Conservation (phyloP, 1,140 invertebrate species). For the Hylaeus anthracinus region DNA sequence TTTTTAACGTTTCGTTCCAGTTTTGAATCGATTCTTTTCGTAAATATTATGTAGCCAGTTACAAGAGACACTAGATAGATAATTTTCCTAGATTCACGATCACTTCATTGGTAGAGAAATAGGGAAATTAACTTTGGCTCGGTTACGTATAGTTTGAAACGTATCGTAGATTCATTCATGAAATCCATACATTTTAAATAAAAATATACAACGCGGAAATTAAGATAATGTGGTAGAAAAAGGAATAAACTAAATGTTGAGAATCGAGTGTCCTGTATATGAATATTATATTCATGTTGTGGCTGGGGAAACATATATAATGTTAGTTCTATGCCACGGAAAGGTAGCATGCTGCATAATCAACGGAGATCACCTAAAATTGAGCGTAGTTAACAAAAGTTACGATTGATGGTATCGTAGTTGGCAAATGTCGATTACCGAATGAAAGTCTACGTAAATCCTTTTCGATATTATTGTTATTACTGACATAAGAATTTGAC, state of each 20-base stretch:
- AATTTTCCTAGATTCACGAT: not conserved
- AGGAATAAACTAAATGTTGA: not conserved
- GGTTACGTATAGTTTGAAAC: not conserved
- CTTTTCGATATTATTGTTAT: conserved; percentile 68
- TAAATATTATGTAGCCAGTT: not conserved
- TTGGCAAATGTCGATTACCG: conserved; percentile 53
- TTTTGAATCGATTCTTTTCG: too few relatives aligned
- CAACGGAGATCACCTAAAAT: conserved; percentile 33
- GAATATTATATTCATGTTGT: not conserved
- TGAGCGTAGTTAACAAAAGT: conserved; percentile 51
- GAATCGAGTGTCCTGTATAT: too few relatives aligned
- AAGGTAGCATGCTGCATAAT: conserved; percentile 55
- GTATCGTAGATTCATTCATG: not conserved
- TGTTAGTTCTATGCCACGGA: conserved; percentile 1
- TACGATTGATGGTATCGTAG: conserved; percentile 61
- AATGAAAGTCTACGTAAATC: conserved; percentile 55
- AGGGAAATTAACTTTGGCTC: conserved; percentile 3
- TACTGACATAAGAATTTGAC: conserved; percentile 62
- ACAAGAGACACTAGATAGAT: not conserved
- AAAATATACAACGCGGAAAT: conserved; percentile 1
- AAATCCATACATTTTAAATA: not conserved
- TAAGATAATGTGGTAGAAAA: not conserved
- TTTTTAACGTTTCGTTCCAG: too few relatives aligned
- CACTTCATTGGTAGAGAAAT: not conserved
- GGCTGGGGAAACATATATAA: not conserved